phyloP scores from a whole-genome alignment of 2,797 vertebrate species.

The Lophius americanus region DNA sequence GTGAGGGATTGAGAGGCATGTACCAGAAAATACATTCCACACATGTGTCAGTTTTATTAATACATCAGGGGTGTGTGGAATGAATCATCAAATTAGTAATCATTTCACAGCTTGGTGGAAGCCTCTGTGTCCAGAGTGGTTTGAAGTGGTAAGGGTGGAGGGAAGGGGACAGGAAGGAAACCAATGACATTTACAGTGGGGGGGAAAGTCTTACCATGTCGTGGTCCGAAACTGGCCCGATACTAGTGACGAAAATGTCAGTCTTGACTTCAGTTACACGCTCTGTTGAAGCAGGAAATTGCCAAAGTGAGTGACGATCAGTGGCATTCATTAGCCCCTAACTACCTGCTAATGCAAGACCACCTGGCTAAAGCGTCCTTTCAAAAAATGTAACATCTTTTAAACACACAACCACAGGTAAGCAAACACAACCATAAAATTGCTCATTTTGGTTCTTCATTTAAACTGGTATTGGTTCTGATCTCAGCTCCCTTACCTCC shows the following conservation, averaged over 20 bases:
- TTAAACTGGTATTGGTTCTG: constrained; percentile 46
- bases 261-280: constrained; percentile 99
- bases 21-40: constrained; percentile 32
- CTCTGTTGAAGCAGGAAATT: constrained; percentile 98
- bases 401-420: constrained; percentile 9
- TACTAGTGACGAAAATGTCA: constrained; percentile 99
- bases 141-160: constrained; percentile 14
- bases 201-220: constrained; percentile 92
- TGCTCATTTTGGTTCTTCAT: constrained; percentile 45
- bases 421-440: constrained; percentile 24
- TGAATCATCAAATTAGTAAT: constrained; percentile 55
- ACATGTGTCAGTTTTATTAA: constrained; percentile 61
- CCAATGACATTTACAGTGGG: constrained; percentile 72
- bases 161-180: constrained; percentile 10
- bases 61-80: constrained; percentile 49
- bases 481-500: constrained; percentile 42
- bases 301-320: constrained; percentile 88
- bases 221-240: constrained; percentile 98
- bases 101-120: constrained; percentile 37
- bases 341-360: constrained; percentile 81
- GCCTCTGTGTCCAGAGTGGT: constrained; percentile 21
- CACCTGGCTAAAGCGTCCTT: constrained; percentile 75
- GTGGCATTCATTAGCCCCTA: constrained; percentile 82
- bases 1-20: constrained; percentile 12
- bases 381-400: constrained; percentile 51